Percentiles rank a stretch among this genome's conserved stretches.
Conservation (phyloP, 2,888 invertebrate species). For the Stenchaetothrips biformis region DNA sequence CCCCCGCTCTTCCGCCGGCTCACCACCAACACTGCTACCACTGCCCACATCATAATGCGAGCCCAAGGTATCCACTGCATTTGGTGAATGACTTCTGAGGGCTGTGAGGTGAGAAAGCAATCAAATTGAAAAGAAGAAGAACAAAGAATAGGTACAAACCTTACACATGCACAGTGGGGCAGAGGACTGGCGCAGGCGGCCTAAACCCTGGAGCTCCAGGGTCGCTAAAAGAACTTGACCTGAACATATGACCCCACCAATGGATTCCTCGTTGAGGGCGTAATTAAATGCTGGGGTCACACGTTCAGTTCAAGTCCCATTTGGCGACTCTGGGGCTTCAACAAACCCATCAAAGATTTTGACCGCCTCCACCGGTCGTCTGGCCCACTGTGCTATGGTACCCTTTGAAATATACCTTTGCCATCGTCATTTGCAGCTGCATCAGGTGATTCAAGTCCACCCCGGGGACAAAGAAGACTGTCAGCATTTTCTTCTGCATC, state of each 20-base stretch:
- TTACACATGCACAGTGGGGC: too few species aligned
- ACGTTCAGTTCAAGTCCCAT: too few species aligned
- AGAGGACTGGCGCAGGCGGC: too few species aligned
- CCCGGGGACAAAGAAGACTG: not conserved
- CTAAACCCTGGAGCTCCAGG: too few species aligned
- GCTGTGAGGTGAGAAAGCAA: not conserved
- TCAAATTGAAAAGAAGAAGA: not conserved
- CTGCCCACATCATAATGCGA: conserved; percentile 27
- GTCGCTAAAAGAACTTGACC: too few species aligned
- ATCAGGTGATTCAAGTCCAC: not conserved
- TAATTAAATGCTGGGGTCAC: too few species aligned
- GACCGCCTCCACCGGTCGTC: too few species aligned
- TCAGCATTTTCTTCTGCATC: conserved; percentile 39
- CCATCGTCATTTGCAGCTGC: not conserved
- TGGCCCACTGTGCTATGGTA: too few species aligned
- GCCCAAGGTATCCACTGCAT: not conserved
- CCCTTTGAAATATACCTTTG: not conserved
- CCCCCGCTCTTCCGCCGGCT: conserved; percentile 26
- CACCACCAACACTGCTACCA: conserved; percentile 28
- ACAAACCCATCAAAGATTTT: too few species aligned
- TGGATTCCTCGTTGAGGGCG: too few species aligned
- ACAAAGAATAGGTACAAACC: not conserved
- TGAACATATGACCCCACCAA: too few species aligned
- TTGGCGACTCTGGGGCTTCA: too few species aligned
- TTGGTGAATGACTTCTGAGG: not conserved